A percentile compares a stretch with the other conserved stretches of the same genome.
Conservation (phyloP, 2,888 invertebrate genomes). For the Coleophora deauratella region DNA sequence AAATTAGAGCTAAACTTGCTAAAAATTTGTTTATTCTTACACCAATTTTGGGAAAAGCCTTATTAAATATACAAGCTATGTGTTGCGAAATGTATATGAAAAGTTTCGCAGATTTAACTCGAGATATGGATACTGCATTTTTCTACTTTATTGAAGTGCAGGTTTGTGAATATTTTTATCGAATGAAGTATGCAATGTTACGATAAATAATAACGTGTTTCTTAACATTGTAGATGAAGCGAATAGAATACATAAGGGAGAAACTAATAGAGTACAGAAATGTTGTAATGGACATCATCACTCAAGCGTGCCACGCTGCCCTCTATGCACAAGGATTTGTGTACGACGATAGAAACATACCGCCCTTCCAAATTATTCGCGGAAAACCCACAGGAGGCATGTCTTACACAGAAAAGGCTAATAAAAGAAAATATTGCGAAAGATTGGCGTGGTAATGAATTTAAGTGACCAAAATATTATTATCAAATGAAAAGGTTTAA, state of each 20-base stretch:
- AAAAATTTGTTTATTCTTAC: constrained; percentile 84
- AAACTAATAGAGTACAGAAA: constrained; percentile 47
- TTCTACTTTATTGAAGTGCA: constrained; percentile 83
- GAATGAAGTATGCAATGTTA: no score
- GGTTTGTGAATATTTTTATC: constrained; percentile 58
- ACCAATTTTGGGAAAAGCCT: constrained; percentile 79
- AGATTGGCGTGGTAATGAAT: constrained; percentile 80
- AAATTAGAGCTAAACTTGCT: constrained; percentile 73
- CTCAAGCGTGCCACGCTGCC: constrained; percentile 82
- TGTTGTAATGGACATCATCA: constrained; percentile 57
- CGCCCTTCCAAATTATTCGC: constrained; percentile 62
- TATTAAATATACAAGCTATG: constrained; percentile 81
- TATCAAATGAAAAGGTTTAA: no score
- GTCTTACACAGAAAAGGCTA: constrained; percentile 91
- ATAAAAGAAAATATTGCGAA: constrained; percentile 86
- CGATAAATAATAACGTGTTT: no score
- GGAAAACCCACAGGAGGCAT: constrained; percentile 79
- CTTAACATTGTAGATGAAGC: constrained; percentile 55
- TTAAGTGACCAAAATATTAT: not conserved
- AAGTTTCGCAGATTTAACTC: constrained; percentile 75
- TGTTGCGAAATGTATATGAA: constrained; percentile 76
- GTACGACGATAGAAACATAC: constrained; percentile 79
- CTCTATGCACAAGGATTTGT: constrained; percentile 85
- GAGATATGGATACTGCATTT: constrained; percentile 66
- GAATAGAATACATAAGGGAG: constrained; percentile 45